Base-by-base conservation (phyloP, 35 echinoderm and acorn worm species). In the Acanthaster planci region DNA sequence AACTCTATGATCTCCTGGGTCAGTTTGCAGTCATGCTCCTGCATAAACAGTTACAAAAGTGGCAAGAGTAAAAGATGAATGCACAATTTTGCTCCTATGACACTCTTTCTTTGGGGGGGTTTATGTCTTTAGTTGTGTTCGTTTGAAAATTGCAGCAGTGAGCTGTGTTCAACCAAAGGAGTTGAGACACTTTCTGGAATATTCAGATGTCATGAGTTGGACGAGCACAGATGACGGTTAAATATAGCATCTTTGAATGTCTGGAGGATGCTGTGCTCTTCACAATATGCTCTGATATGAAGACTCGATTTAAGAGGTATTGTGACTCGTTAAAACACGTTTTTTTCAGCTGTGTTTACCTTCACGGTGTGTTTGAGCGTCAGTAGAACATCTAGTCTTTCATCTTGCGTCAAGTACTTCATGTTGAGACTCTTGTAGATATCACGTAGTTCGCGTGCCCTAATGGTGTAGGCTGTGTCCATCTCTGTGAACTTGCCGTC, bases 361-460 rank as follows among this genome's bases (percentile, higher is more conserved):
- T 97, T 97, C 22, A 97, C 94, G 9, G 95, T 97, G 39, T 97
- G 95, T 88, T 97, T 97, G n/a, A 97, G 95, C n/a, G 95, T 97
- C 21, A 97, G 80, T 40, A 93, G 76, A 10, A 92, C 95, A 97
- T 97, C 95, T 10, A 97, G 51, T 80, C 95, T 85, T 67, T 97
- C 95, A 83, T 97, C 95, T 77, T 97, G 95, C 30, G 95, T 97
- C 58, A 93, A 77, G 84, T 90, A 97, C 42, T 84, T 90, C 95
- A 97, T 97, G 75, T 90, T 93, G 18, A 97, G 44, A 84, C 95
- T 97, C 47, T 79, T 97, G 77, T 90, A 90, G 57, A 97, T 97
- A 77, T 97, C 91, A 37, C 79, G 83, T 37, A 97, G 83, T 60
- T 97, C 95, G 42, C 91, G 86, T 40, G 95, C 95, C 38, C 95